phyloP scores from a whole-genome alignment of 2,888 invertebrate genomes.

The Lasioglossum oenotherae region DNA sequence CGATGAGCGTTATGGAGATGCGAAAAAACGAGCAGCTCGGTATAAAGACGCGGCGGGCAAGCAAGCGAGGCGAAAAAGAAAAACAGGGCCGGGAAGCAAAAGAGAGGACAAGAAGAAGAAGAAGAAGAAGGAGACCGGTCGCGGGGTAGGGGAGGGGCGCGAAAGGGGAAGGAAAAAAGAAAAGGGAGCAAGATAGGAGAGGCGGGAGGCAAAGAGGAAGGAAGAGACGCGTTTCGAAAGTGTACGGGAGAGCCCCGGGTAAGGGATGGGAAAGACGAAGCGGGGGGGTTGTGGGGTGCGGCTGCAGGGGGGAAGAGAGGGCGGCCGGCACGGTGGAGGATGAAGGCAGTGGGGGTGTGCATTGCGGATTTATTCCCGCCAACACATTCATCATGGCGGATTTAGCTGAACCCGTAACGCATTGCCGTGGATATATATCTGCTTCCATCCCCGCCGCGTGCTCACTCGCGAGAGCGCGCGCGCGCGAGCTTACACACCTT shows the following conservation, averaged over 20 bases:
- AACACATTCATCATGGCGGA: slow-evolving; percentile 85
- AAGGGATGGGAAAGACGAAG: slow-evolving; percentile 65
- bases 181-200: slow-evolving; percentile 16
- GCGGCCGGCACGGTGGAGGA: slow-evolving; percentile 70
- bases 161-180: slow-evolving; percentile 7
- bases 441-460: slow-evolving; percentile 76
- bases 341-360: slow-evolving; percentile 82
- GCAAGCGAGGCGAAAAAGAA: slow-evolving; percentile 22
- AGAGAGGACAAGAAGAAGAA: slow-evolving; percentile 19
- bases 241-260: slow-evolving; percentile 65
- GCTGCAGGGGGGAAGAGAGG: slow-evolving; percentile 44
- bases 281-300: slow-evolving; percentile 64
- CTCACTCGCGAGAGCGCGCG: not conserved
- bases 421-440: slow-evolving; percentile 84
- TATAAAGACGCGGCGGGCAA: slow-evolving; percentile 47
- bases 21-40: slow-evolving; percentile 41
- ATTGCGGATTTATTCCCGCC: slow-evolving; percentile 85
- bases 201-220: not conserved
- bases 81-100: slow-evolving; percentile 32
- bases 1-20: slow-evolving; percentile 29
- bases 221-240: slow-evolving; percentile 62
- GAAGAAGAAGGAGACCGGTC: not conserved
- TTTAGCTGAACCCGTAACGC: slow-evolving; percentile 85
- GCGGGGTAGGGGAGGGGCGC: not conserved
- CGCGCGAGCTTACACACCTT: not conserved